Evolutionary conservation across 2,113 vertebrate genomes (phyloP).

Genomic region (Abramis brama): DNA sequence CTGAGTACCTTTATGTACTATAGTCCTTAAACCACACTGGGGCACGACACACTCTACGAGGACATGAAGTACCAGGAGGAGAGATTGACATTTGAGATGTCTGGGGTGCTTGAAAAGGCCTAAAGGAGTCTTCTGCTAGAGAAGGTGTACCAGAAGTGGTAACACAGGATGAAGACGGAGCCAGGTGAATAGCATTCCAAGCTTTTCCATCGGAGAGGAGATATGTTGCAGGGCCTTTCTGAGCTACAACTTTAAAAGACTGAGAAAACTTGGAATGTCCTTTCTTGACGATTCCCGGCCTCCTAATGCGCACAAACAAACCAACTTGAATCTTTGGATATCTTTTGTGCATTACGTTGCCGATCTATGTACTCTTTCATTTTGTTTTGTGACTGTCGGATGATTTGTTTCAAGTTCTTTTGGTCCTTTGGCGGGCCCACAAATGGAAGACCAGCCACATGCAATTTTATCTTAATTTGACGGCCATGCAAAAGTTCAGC

Average conservation of each 20-base stretch:
- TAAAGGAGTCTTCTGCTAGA: neutral
- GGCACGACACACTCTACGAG: neutral
- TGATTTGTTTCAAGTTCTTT: neutral
- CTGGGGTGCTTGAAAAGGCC: neutral
- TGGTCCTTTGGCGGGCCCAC: neutral
- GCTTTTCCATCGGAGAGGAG: neutral
- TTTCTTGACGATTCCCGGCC: neutral
- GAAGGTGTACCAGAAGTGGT: neutral
- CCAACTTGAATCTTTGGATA: neutral
- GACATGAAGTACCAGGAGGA: neutral
- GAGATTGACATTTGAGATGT: neutral
- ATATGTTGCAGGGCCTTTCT: neutral
- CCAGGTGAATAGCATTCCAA: neutral
- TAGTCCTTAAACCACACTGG: neutral
- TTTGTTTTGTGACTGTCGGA: neutral
- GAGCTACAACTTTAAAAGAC: neutral
- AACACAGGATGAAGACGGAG: neutral
- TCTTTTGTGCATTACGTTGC: neutral
- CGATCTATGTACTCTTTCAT: neutral
- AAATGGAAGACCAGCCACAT: neutral
- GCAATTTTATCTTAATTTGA: slow-evolving; percentile 7
- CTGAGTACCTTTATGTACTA: neutral
- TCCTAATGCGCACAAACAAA: slow-evolving; percentile 2
- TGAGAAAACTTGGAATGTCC: neutral
- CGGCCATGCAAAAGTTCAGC: neutral